Base-by-base conservation (phyloP, 2,888 invertebrate species). In the Pachymerium ferrugineum region DNA sequence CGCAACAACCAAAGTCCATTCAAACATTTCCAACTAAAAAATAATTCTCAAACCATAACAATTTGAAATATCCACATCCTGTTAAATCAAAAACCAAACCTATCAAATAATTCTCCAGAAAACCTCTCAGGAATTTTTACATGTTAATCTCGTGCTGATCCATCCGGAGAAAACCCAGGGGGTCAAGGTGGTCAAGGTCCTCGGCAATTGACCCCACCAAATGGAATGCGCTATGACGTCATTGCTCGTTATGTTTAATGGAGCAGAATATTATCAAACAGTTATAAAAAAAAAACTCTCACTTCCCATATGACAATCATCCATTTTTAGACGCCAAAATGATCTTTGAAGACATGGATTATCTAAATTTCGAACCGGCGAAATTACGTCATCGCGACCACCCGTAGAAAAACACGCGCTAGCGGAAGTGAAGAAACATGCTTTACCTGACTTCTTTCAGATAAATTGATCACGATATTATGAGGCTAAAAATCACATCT, bases 101-200 rank as follows among this genome's bases (percentile, higher is more conserved):
- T 62, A 25, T 62, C 62, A n/a, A 62, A 62, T 62, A 28, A 12
- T 62, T 62, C 0, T 54, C 19, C 19, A 54, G 19, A n/a, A 54
- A 54, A 3, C 22, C 47, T 22, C 1, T 10, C 28, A 28, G 62
- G 62, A 25, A 62, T 62, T 62, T 16, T 62, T 12, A 25, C n/a
- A 0, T 62, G 62, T 28, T 62, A 62, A 62, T 62, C 62, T 62
- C 28, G 28, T 62, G 62, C 12, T 62, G 62, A 62, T 62, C 28
- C 62, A 62, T 22, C 62, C 62, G n/a, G n/a, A 62, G 62, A 62
- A n/a, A 62, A 62, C 62, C 62, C 62, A 62, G 25, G 62, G 62
- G 47, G 62, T 62, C 62, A 28, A 62, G 62, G 62, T 28, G 62
- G 62, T 62, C 62, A 62, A 62, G 62, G 62, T 62, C 62, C 62